Evolutionary conservation across 1,140 invertebrate species (phyloP).

Genomic region (Microplitis demolitor): DNA sequence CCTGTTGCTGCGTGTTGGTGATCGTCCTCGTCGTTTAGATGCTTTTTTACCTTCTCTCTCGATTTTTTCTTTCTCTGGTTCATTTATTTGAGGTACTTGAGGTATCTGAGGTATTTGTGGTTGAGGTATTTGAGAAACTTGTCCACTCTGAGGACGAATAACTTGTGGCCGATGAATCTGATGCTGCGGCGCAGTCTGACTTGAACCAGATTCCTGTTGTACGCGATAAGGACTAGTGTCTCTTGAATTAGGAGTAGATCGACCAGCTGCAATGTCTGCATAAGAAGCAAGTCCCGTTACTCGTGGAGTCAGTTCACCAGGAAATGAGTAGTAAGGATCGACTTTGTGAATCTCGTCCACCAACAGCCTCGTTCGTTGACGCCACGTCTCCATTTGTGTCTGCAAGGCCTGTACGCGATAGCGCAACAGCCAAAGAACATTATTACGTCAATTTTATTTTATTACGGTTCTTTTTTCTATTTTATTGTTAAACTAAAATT

Average conservation of each 20-base stretch:
- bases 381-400: constrained; percentile 67
- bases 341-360: constrained; percentile 70
- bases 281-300: constrained; percentile 60
- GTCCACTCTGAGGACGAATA: too few relatives aligned
- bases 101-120: neutral
- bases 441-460: constrained; percentile 45
- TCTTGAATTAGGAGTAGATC: constrained; percentile 56
- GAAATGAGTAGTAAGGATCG: constrained; percentile 73
- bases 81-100: neutral
- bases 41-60: neutral
- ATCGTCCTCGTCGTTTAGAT: constrained; percentile 42
- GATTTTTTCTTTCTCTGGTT: neutral
- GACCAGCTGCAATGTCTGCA: constrained; percentile 64
- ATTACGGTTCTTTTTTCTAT: constrained; percentile 25
- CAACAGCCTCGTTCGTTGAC: constrained; percentile 71
- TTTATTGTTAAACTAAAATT: constrained; percentile 13
- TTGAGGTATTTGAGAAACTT: neutral
- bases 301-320: constrained; percentile 49
- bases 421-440: constrained; percentile 49
- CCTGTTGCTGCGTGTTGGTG: constrained; percentile 41
- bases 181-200: neutral
- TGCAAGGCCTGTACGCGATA: constrained; percentile 73
- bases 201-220: constrained; percentile 38
- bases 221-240: constrained; percentile 47
- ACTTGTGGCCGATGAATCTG: neutral